A percentile compares a stretch with the other conserved stretches of the same genome.
These are phyloP conservation scores for Bovichtus variegatus DNA, from an alignment of 2,797 vertebrate genomes.

Conservation along the genomic window DNA sequence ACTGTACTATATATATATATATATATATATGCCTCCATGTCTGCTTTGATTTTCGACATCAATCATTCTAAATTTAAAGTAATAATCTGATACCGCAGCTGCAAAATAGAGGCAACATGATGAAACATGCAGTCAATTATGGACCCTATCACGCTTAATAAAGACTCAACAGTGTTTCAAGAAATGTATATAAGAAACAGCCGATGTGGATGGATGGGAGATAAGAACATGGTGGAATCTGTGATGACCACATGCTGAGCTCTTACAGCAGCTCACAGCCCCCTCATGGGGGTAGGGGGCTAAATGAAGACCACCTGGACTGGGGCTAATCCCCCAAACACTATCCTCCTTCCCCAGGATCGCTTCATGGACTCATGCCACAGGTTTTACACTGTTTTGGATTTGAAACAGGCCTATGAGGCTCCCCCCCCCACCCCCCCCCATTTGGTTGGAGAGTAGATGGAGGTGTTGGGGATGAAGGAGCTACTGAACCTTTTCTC, in stretches of 20 bases:
- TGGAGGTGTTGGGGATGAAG: slow-evolving; percentile 27
- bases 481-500: slow-evolving; percentile 39
- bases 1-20: background rate
- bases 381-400: slow-evolving; percentile 70
- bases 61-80: background rate
- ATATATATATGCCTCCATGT: background rate
- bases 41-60: slow-evolving; percentile 1
- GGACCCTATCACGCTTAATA: slow-evolving; percentile 40
- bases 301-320: slow-evolving; percentile 85
- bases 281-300: slow-evolving; percentile 61
- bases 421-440: background rate
- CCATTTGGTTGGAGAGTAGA: slow-evolving; percentile 30
- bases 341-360: slow-evolving; percentile 55
- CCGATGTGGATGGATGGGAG: slow-evolving; percentile 19
- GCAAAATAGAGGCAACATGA: slow-evolving; percentile 35
- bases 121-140: slow-evolving; percentile 37
- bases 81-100: slow-evolving; percentile 24
- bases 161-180: slow-evolving; percentile 58
- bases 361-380: slow-evolving; percentile 72
- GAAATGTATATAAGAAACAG: slow-evolving; percentile 27
- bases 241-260: slow-evolving; percentile 63
- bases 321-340: slow-evolving; percentile 77
- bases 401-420: slow-evolving; percentile 72
- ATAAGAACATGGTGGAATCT: slow-evolving; percentile 46
- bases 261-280: slow-evolving; percentile 58